A percentile compares a stretch with the other conserved stretches of the same genome.
Conservation (phyloP, 1,140 invertebrate species). For the Heliconius hewitsoni region DNA sequence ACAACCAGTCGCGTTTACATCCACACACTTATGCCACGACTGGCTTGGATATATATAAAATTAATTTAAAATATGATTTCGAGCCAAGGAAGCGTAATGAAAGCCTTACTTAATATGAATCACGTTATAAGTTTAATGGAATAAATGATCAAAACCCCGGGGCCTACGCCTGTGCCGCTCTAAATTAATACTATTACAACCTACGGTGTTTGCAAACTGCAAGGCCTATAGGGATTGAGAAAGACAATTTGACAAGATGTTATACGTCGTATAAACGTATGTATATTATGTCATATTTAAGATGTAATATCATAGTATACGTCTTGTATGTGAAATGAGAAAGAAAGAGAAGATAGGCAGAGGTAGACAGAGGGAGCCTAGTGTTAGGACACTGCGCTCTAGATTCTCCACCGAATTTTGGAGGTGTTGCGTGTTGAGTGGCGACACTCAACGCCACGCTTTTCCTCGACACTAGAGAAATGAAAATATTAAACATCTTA, state of each 20-base stretch:
- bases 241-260: conserved; percentile 31
- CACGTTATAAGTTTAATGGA: conserved; percentile 67
- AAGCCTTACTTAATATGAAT: conserved; percentile 40
- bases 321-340: no score
- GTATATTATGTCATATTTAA: not conserved
- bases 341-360: no score
- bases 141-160: conserved; percentile 54
- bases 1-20: no score
- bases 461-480: no score
- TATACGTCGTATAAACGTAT: not conserved
- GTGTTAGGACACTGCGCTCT: no score
- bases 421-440: no score
- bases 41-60: not conserved
- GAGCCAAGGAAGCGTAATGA: conserved; percentile 26
- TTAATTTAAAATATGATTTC: not conserved
- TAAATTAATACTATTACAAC: conserved; percentile 50
- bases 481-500: no score
- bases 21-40: no score
- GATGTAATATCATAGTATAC: not conserved
- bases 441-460: no score
- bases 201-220: conserved; percentile 40
- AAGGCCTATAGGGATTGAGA: conserved; percentile 37
- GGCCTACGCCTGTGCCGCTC: conserved; percentile 36
- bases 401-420: no score
- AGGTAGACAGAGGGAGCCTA: no score